Conservation (phyloP, 1,140 invertebrate species). For the Homalodisca vitripennis region DNA sequence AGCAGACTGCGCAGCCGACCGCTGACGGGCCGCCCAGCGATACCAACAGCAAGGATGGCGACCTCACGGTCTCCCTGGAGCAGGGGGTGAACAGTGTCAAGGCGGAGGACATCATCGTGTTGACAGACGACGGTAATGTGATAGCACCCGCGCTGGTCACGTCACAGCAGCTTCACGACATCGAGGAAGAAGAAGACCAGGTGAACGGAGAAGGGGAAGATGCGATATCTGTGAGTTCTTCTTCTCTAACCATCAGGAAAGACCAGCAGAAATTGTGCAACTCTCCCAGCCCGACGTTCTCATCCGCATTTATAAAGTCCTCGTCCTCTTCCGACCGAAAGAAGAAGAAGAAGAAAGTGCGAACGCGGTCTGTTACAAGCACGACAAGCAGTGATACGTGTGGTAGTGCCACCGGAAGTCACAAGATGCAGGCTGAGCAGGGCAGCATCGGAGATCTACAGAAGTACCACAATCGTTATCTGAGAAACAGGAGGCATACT, state of each 20-base stretch:
- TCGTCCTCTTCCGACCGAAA: slow-evolving; percentile 22
- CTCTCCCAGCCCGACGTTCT: slow-evolving; percentile 27
- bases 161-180: slow-evolving; percentile 49
- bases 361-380: slow-evolving; percentile 49
- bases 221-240: slow-evolving; percentile 32
- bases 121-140: slow-evolving; percentile 10
- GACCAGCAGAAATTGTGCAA: slow-evolving; percentile 23
- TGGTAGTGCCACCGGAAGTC: slow-evolving; percentile 47
- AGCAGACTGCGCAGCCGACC: slow-evolving; percentile 27
- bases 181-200: slow-evolving; percentile 52
- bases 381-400: slow-evolving; percentile 45
- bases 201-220: slow-evolving; percentile 26
- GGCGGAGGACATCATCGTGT: slow-evolving; percentile 9
- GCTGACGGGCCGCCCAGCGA: not conserved
- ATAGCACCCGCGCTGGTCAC: not conserved
- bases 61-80: not conserved
- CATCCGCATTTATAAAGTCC: slow-evolving; percentile 22
- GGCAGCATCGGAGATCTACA: slow-evolving; percentile 83
- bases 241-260: slow-evolving; percentile 33
- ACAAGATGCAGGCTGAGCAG: slow-evolving; percentile 84
- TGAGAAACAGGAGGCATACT: slow-evolving; percentile 79
- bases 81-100: slow-evolving; percentile 2
- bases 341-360: slow-evolving; percentile 47
- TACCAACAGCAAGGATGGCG: not conserved
- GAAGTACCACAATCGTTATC: slow-evolving; percentile 78